These are phyloP conservation scores for Calycopis cecrops DNA, from an alignment of 1,140 invertebrate species.

Conservation along the genomic window DNA sequence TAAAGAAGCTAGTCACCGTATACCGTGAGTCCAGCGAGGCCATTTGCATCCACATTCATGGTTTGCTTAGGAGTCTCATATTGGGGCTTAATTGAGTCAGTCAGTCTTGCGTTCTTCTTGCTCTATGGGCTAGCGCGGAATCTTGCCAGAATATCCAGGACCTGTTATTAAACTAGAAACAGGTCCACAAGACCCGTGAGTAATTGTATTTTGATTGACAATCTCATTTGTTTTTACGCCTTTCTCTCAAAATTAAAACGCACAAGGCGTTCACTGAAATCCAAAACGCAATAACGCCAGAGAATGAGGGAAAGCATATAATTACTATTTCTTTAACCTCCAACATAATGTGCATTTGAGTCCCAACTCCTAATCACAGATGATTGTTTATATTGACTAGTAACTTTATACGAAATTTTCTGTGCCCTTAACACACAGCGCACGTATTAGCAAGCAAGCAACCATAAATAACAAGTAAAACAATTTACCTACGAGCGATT, in stretches of 20 bases:
- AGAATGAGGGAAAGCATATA: too few relatives aligned
- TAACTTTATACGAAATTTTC: neutral
- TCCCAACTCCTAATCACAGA: slow-evolving; percentile 4
- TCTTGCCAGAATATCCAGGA: too few relatives aligned
- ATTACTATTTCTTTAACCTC: neutral
- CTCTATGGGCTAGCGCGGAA: too few relatives aligned
- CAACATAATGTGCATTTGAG: neutral
- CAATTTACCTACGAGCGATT: slow-evolving; percentile 63
- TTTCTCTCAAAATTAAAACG: too few relatives aligned
- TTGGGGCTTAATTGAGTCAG: too few relatives aligned
- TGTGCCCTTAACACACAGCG: slow-evolving; percentile 37
- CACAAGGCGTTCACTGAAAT: too few relatives aligned
- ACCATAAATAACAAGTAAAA: slow-evolving; percentile 66
- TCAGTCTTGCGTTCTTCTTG: too few relatives aligned
- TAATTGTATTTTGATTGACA: too few relatives aligned
- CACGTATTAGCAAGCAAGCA: slow-evolving; percentile 60
- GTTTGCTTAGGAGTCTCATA: neutral
- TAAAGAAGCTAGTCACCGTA: neutral
- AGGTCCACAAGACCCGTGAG: too few relatives aligned
- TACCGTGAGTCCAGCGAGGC: neutral
- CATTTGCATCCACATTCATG: neutral
- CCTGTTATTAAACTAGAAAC: too few relatives aligned
- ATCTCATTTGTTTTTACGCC: too few relatives aligned
- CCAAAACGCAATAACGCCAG: too few relatives aligned
- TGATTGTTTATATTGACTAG: slow-evolving; percentile 7